A percentile compares a stretch with the other conserved stretches of the same genome.
These are phyloP conservation scores for Sinocyclocheilus maitianheensis DNA, from an alignment of 2,113 vertebrate species.

Conservation along the genomic window DNA sequence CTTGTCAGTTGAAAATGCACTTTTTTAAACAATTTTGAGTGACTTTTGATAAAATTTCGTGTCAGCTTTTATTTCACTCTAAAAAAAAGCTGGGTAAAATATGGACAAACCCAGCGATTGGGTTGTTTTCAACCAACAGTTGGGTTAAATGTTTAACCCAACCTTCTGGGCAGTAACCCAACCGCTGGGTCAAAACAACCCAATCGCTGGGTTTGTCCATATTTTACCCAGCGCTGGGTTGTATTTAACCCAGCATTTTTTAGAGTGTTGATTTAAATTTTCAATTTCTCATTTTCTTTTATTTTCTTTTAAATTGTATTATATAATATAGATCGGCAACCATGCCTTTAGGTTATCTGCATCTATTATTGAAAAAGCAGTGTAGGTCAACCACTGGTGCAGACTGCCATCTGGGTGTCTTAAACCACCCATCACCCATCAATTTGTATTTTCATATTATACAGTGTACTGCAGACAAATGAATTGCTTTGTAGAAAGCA, in stretches of 20 bases:
- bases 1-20: neutral
- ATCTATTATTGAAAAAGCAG: neutral
- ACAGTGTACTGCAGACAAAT: conserved; percentile 38
- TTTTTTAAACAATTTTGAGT: neutral
- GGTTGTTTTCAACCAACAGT: too few relatives aligned
- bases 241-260: too few relatives aligned
- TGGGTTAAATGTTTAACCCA: too few relatives aligned
- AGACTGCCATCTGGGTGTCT: neutral
- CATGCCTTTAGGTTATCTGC: neutral
- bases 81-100: too few relatives aligned
- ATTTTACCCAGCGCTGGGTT: too few relatives aligned
- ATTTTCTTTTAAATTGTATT: too few relatives aligned
- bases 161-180: too few relatives aligned
- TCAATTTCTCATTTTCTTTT: neutral
- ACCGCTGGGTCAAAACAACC: too few relatives aligned
- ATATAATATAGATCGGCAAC: neutral
- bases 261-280: neutral
- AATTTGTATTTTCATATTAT: neutral
- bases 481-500: neutral
- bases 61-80: neutral
- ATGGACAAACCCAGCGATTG: too few relatives aligned
- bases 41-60: neutral
- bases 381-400: neutral
- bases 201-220: too few relatives aligned
- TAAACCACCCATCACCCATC: neutral